A percentile compares a stretch with the other conserved stretches of the same genome.
These are phyloP conservation scores for Halcyon smyrnensis DNA, from an alignment of 2,797 vertebrate genomes.

Conservation along the genomic window DNA sequence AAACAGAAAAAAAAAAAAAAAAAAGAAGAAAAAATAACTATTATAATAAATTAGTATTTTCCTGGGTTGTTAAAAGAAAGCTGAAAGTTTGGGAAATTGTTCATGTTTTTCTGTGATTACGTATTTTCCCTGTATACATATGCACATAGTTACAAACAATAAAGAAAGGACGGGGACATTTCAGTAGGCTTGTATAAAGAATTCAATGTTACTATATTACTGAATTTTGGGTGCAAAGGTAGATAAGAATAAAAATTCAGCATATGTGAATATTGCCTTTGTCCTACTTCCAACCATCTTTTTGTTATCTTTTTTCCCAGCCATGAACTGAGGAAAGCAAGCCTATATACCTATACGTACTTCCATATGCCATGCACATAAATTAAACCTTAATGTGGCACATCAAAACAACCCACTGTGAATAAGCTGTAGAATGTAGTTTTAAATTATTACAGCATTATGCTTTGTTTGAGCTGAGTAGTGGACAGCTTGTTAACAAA, in stretches of 20 bases:
- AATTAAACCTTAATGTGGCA: constrained; percentile 39
- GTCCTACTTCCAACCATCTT: background rate
- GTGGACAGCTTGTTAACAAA: background rate
- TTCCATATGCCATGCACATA: background rate
- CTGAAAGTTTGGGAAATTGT: background rate
- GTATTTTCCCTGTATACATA: background rate
- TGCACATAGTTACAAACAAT: background rate
- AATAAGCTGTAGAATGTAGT: background rate
- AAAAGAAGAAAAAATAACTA: background rate
- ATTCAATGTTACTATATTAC: background rate
- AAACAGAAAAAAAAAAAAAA: background rate
- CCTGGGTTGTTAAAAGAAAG: background rate
- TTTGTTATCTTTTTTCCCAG: constrained; percentile 46
- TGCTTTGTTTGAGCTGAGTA: background rate
- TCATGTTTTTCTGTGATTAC: background rate
- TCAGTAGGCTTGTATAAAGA: background rate
- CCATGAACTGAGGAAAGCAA: background rate
- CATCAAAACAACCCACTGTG: background rate
- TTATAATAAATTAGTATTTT: background rate
- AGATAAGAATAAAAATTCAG: constrained; percentile 37
- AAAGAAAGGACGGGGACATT: background rate
- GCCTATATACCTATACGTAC: background rate
- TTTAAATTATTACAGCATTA: background rate
- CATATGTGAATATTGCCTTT: background rate
- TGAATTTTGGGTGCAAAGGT: background rate